Base-by-base conservation (phyloP, 2,888 invertebrate species). In the Drosophila colorata region DNA sequence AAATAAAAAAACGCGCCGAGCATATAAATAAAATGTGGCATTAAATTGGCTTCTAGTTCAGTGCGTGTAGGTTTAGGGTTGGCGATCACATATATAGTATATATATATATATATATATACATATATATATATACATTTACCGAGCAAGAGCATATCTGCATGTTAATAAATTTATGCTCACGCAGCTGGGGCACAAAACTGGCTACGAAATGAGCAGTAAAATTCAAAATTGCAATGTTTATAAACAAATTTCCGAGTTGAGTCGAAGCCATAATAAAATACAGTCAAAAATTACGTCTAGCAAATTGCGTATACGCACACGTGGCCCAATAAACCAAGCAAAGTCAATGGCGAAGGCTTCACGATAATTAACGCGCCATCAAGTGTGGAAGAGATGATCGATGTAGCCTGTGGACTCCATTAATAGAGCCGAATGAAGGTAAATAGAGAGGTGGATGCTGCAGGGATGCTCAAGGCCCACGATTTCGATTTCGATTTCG, bases 171-270 rank as follows among this genome's bases (percentile, higher is more conserved):
- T 83, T 78, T 86, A 86, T 85, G 82, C 88, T 82, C 76, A 68
- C 86, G 53, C 85, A 84, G 87, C 82, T 73, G 77, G 79, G 46
- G 69, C 49, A 41, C 44, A 47, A 51, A 59, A 16, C 31, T 18
- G 38, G 38, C 61, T 60, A 64, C 57, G 61, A 78, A 80, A 78
- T 67, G 63, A 78, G 76, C 73, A 68, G 87, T 84, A 88, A 79
- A 88, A 82, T 85, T 74, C 41, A 82, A 85, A 86, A 87, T 88
- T 87, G 85, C 86, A 88, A 88, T 85, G 87, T 88, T 86, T 86
- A 88, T 87, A 86, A 86, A 86, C 86, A 86, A 86, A 81, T 87
- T 88, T 66, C 63, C 52, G 20, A 53, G 41, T 52, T 40, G 52
- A 64, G 47, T 40, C 60, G 77, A 61, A 67, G 78, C 64, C 68